phyloP scores from a whole-genome alignment of 2,888 invertebrate genomes.

The Aspidiotus destructor region DNA sequence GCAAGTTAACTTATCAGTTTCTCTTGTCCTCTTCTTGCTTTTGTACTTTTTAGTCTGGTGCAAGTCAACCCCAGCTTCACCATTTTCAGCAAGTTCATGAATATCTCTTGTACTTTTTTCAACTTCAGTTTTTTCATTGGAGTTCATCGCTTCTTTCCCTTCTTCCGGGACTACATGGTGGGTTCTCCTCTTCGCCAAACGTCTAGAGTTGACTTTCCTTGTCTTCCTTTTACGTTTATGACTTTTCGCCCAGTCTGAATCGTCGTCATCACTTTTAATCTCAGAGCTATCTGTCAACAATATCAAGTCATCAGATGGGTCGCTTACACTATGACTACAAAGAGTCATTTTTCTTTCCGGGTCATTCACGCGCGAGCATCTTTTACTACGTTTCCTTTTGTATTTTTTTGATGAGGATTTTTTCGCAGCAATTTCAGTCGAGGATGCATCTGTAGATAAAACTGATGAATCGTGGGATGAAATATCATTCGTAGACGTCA shows the following conservation, averaged over 20 bases:
- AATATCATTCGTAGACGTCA: not conserved
- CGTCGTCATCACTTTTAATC: not conserved
- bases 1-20: no score
- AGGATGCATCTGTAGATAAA: conserved; percentile 13
- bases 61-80: no score
- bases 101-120: no score
- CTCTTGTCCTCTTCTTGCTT: no score
- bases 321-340: not conserved
- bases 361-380: not conserved
- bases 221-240: conserved; percentile 17
- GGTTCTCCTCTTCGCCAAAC: not conserved
- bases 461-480: conserved; percentile 1
- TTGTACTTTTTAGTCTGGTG: no score
- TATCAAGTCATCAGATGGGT: not conserved
- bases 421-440: not conserved
- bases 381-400: conserved; percentile 1
- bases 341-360: not conserved
- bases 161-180: not conserved
- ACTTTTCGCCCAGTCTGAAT: conserved; percentile 17
- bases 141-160: not conserved
- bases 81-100: no score
- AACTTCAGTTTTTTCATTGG: not conserved
- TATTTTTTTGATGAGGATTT: not conserved
- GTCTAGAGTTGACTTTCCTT: conserved; percentile 7
- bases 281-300: not conserved